These are phyloP conservation scores for Acholoe squamosa DNA, from an alignment of 2,888 invertebrate species.

Conservation along the genomic window DNA sequence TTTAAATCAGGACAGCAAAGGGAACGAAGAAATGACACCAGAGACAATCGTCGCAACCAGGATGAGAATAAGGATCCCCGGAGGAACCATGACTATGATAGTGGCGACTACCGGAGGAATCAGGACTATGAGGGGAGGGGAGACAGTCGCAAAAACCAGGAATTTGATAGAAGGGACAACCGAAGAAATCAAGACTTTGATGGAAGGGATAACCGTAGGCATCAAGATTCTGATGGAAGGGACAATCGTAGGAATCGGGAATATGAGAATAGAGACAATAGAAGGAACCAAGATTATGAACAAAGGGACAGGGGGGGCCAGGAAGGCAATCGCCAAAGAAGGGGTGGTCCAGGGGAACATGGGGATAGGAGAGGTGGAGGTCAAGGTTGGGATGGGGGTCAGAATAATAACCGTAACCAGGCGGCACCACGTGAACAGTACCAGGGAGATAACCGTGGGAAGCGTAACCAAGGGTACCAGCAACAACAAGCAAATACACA, in stretches of 20 bases:
- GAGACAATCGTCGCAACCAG: conserved; percentile 23
- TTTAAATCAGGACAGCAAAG: not conserved
- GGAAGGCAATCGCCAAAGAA: not conserved
- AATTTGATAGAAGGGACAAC: not conserved
- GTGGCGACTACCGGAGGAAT: conserved; percentile 29
- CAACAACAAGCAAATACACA: not conserved
- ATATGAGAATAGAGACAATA: not conserved
- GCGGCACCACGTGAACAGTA: not conserved
- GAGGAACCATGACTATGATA: conserved; percentile 38
- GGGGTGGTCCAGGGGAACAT: not conserved
- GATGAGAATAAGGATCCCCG: conserved; percentile 17
- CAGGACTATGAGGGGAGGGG: conserved; percentile 11
- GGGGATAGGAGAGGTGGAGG: conserved; percentile 10
- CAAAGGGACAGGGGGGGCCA: not conserved
- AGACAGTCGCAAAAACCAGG: not conserved
- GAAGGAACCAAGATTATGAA: conserved; percentile 35
- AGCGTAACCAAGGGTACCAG: conserved; percentile 16
- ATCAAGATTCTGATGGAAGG: conserved; percentile 21
- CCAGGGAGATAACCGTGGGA: not conserved
- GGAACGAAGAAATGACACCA: not conserved
- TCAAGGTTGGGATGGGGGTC: conserved; percentile 29
- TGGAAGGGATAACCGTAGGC: conserved; percentile 11
- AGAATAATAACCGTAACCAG: not conserved
- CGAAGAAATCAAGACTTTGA: conserved; percentile 11
- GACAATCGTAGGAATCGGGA: conserved; percentile 34